Percentiles rank a stretch among this genome's conserved stretches.
phyloP scores from a whole-genome alignment of 2,113 vertebrate genomes.

The Stercorarius parasiticus region DNA sequence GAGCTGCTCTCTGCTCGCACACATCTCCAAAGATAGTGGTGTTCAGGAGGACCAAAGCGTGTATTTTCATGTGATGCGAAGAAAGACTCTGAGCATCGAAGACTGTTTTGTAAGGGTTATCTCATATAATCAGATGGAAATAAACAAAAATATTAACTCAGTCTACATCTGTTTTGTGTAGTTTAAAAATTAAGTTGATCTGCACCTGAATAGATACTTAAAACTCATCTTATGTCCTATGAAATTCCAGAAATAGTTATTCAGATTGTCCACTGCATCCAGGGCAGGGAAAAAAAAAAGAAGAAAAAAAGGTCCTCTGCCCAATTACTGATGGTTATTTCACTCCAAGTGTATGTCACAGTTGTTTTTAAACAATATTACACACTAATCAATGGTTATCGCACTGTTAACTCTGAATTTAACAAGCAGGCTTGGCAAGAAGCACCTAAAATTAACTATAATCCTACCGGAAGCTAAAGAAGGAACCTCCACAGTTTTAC shows the following conservation, averaged over 20 bases:
- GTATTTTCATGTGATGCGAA: not conserved
- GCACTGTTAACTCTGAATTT: not conserved
- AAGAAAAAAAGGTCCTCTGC: not conserved
- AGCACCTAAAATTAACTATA: not conserved
- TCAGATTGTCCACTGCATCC: not conserved
- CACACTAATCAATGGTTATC: not conserved
- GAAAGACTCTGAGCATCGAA: not conserved
- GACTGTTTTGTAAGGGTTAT: not conserved
- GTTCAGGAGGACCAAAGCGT: not conserved
- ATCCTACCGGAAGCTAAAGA: not conserved
- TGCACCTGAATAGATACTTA: not conserved
- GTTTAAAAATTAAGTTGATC: not conserved
- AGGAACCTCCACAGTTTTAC: not conserved
- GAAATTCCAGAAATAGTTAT: not conserved
- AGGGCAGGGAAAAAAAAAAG: not conserved
- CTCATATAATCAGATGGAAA: not conserved
- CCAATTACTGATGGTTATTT: not conserved
- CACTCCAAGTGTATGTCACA: not conserved
- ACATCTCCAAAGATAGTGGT: not conserved
- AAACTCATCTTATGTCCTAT: not conserved
- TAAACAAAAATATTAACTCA: not conserved
- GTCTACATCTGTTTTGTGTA: not conserved
- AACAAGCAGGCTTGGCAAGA: not conserved
- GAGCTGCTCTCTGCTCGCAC: not conserved
- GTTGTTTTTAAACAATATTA: not conserved